phyloP scores from a whole-genome alignment of 2,113 vertebrate species.

The Geococcyx californianus region DNA sequence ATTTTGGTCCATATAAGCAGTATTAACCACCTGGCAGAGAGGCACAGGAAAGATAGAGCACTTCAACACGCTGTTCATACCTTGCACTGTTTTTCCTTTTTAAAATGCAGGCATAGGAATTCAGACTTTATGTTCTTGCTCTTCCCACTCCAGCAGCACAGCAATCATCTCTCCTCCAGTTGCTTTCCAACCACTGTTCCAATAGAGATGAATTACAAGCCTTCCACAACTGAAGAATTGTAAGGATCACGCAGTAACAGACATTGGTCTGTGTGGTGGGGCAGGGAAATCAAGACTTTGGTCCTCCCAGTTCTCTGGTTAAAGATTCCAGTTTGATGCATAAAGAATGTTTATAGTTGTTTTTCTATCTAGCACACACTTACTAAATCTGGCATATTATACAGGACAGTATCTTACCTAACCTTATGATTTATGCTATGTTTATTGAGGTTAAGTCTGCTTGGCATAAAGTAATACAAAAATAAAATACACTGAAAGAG shows the following conservation, averaged over 20 bases:
- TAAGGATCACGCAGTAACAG: not conserved
- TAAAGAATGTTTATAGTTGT: not conserved
- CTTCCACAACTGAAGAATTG: not conserved
- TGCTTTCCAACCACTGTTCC: not conserved
- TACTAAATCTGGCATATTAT: not conserved
- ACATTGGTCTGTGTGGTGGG: not conserved
- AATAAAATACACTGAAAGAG: not conserved
- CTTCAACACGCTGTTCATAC: conserved; percentile 10
- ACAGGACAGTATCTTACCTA: conserved; percentile 37
- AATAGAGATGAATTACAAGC: not conserved
- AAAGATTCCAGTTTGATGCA: not conserved
- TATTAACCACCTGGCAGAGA: conserved; percentile 2
- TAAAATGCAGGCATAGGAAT: not conserved
- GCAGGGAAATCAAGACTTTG: not conserved
- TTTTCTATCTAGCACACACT: not conserved
- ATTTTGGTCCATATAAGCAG: not conserved
- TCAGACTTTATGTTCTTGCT: not conserved
- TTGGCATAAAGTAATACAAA: not conserved
- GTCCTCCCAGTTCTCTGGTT: conserved; percentile 9
- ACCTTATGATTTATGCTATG: not conserved
- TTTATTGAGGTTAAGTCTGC: conserved; percentile 21
- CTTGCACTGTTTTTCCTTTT: not conserved
- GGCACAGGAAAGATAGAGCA: conserved; percentile 58
- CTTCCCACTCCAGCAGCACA: not conserved
- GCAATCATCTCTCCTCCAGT: not conserved